Conservation (phyloP, 2,113 vertebrate species). For the Oceanodroma tethys region DNA sequence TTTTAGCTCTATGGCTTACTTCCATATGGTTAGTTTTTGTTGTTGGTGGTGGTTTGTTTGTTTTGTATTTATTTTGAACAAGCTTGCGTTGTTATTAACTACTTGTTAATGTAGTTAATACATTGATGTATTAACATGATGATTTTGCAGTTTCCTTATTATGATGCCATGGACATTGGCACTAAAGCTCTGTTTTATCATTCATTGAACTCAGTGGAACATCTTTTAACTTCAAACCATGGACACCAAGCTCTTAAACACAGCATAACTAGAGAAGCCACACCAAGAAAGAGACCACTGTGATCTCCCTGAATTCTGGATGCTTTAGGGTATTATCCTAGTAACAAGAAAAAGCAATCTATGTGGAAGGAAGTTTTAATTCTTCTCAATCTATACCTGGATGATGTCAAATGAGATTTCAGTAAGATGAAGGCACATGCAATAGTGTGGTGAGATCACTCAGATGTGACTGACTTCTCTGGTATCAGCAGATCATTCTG, state of each 20-base stretch:
- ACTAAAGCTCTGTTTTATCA: background rate
- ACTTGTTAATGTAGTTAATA: background rate
- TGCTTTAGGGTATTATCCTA: background rate
- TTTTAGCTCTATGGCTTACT: background rate
- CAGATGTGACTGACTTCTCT: background rate
- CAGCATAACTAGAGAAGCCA: background rate
- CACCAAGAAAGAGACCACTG: background rate
- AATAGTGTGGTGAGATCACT: background rate
- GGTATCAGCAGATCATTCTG: background rate
- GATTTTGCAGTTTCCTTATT: background rate
- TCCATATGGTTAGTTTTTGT: background rate
- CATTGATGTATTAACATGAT: no score
- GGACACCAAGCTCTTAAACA: background rate
- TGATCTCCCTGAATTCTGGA: background rate
- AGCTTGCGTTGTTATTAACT: background rate
- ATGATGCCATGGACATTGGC: background rate
- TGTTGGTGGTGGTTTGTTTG: background rate
- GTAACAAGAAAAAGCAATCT: background rate
- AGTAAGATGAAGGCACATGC: background rate
- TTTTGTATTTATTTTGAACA: background rate
- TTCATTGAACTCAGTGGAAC: background rate
- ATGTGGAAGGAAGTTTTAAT: background rate
- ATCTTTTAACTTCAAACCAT: background rate
- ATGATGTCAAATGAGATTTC: background rate
- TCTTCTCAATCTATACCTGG: background rate